Conservation (phyloP, 2,113 vertebrate genomes). For the Ellobius talpinus region DNA sequence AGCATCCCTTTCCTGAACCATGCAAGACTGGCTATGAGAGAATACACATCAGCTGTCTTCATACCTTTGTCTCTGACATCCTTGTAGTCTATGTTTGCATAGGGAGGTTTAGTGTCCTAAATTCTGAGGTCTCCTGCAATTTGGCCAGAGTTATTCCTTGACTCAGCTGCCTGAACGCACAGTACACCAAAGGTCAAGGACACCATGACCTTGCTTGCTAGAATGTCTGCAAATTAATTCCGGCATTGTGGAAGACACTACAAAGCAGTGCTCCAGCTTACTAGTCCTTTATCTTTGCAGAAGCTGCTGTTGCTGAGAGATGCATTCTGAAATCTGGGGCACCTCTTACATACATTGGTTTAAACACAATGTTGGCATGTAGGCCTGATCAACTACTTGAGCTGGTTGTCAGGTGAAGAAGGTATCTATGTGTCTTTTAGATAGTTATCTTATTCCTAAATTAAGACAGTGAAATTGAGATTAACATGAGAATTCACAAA, state of each 20-base stretch:
- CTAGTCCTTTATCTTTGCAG: not conserved
- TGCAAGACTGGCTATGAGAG: not conserved
- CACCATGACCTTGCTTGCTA: not conserved
- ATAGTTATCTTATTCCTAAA: not conserved
- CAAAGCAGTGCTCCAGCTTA: no score
- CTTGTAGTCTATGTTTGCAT: not conserved
- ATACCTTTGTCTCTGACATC: no score
- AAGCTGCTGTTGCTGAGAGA: not conserved
- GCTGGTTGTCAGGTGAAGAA: not conserved
- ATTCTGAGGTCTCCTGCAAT: not conserved
- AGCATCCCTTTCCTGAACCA: not conserved
- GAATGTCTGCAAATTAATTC: not conserved
- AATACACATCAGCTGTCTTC: not conserved
- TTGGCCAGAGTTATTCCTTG: not conserved
- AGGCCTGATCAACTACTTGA: not conserved
- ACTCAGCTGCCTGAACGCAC: not conserved
- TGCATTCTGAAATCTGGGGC: not conserved
- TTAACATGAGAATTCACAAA: not conserved
- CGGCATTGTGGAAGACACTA: rapidly evolving
- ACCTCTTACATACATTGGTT: rapidly evolving
- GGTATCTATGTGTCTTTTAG: rapidly evolving
- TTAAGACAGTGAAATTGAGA: not conserved
- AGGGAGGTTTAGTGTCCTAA: rapidly evolving
- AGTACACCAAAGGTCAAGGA: not conserved
- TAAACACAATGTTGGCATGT: not conserved